Evolutionary conservation across 2,888 invertebrate species (phyloP), one percentile per base, ranked within the genome.

Genomic region (Pandemis heparana): DNA sequence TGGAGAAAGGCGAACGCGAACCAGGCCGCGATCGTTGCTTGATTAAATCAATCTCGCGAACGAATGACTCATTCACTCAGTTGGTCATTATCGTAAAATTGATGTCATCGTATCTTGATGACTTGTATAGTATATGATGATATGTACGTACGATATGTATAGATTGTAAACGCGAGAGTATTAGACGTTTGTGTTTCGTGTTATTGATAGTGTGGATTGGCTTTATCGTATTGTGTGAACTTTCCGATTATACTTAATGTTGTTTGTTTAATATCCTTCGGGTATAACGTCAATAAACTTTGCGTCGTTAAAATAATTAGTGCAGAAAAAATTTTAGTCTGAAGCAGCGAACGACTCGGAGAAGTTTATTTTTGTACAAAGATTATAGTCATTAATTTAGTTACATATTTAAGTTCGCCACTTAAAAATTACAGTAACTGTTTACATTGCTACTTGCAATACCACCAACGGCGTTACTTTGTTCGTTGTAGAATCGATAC

Each of bases 31-130:
- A 23, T 10, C 23, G 56, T 48, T 61, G 43, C 10, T 64, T 48
- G 51, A 16, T 64, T 48, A 23, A 64, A 68, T 68, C 39, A 18
- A 64, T 66, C 53, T 18, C 8, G 43, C 61, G 41, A 65, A 65
- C 16, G 51, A 67, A 23, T 67, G 66, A 67, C 41, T 67, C 66
- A 67, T 56, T 51, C 56, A 46, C 39, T 71, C 59, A 18, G 32
- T 60, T 48, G 48, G 32, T 60, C 65, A 38, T 53, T 62, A 51
- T 41, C 63, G 63, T 64, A 64, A 41, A 69, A 60, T 69, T 56
- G 62, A 73, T 69, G 59, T 69, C 68, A 64, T 69, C 59, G 23
- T 56, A 59, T 62, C 51, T 53, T 53, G 53, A 51, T 39, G 16
- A 38, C 48, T 65, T 48, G 12, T n/a, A n/a, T n/a, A n/a, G n/a